These are phyloP conservation scores for Caenorhabditis zanzibari DNA, from an alignment of 2,888 invertebrate species.

Conservation along the genomic window DNA sequence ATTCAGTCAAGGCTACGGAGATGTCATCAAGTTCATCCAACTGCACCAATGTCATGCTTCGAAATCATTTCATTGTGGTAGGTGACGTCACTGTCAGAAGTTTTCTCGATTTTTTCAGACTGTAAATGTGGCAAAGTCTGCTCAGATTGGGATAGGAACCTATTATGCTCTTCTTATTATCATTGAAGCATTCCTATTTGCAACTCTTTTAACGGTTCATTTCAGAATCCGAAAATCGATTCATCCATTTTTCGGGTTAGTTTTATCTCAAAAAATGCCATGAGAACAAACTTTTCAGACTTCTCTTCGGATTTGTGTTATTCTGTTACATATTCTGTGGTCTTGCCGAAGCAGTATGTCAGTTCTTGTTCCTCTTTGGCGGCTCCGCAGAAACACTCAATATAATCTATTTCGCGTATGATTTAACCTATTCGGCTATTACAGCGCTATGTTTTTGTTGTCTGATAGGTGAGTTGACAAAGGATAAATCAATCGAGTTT, in stretches of 20 bases:
- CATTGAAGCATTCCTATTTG: conserved; percentile 20
- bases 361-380: conserved; percentile 45
- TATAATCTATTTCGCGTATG: conserved; percentile 18
- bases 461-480: conserved; percentile 30
- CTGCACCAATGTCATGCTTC: conserved; percentile 53
- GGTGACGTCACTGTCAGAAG: background rate
- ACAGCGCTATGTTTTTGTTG: conserved; percentile 49
- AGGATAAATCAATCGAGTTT: no score
- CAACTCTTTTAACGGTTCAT: conserved; percentile 24
- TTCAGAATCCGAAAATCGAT: conserved; percentile 27
- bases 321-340: conserved; percentile 42
- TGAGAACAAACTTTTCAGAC: conserved; percentile 18
- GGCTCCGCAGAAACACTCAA: background rate
- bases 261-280: background rate
- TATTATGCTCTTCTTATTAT: conserved; percentile 46
- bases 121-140: conserved; percentile 2
- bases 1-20: conserved; percentile 10
- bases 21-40: conserved; percentile 24
- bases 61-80: conserved; percentile 52
- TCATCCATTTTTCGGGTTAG: conserved; percentile 53
- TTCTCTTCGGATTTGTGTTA: conserved; percentile 37
- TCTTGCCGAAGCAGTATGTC: conserved; percentile 22
- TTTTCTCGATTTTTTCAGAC: conserved; percentile 19
- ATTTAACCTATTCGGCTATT: conserved; percentile 38
- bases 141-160: conserved; percentile 20